phyloP scores from a whole-genome alignment of 35 echinoderm and acorn worm genomes.

The Ophiothrix spiculata region DNA sequence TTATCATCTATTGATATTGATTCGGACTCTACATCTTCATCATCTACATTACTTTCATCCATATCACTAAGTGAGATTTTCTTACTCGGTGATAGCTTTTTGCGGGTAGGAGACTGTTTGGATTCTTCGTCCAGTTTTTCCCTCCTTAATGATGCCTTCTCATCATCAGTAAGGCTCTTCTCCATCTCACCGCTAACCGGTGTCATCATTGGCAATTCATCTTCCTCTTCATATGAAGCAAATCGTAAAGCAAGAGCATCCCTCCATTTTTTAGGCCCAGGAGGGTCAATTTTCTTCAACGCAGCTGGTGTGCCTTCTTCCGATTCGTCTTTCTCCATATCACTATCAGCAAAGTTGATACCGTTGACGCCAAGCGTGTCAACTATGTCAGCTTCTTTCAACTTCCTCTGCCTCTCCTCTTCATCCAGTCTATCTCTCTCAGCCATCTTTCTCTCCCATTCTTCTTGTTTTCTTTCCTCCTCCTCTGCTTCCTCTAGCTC shows the following conservation, averaged over 20 bases:
- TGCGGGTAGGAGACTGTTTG: neutral
- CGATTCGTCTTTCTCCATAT: neutral
- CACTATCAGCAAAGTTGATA: neutral
- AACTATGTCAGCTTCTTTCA: neutral
- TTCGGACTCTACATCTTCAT: neutral
- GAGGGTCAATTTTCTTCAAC: neutral
- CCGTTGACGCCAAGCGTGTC: neutral
- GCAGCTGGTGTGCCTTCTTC: neutral
- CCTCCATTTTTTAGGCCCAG: neutral
- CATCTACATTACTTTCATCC: neutral
- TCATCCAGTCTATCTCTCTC: constrained; percentile 7
- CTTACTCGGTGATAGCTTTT: neutral
- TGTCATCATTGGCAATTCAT: neutral
- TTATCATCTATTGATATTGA: neutral
- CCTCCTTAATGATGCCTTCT: constrained; percentile 1
- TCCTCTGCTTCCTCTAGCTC: constrained; percentile 24
- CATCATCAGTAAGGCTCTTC: constrained; percentile 8
- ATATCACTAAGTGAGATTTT: neutral
- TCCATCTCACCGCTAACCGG: neutral
- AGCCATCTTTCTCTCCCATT: constrained; percentile 7
- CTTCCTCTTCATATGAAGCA: constrained; percentile 10
- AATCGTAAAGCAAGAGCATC: constrained; percentile 8
- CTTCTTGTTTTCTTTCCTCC: constrained; percentile 11
- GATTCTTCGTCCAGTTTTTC: neutral
- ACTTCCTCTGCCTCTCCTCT: constrained; percentile 36